phyloP scores from a whole-genome alignment of 2,113 vertebrate genomes.

The Dipodomys ordii region DNA sequence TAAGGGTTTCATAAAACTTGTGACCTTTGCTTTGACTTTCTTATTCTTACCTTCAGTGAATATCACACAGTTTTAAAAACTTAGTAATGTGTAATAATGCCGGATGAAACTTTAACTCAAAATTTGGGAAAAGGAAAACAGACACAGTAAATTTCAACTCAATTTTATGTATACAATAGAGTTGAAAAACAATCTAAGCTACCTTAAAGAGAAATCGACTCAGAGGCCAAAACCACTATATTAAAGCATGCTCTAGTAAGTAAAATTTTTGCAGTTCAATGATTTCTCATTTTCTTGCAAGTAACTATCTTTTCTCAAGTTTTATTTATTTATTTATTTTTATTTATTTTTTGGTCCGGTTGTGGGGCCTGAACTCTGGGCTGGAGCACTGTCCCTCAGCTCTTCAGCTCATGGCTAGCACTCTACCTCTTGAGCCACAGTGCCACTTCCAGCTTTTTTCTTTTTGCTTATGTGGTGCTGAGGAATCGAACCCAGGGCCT shows the following conservation, averaged over 20 bases:
- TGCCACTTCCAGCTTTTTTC: too few species aligned
- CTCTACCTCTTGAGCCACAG: too few species aligned
- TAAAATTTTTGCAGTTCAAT: conserved; percentile 88
- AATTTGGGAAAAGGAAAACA: conserved; percentile 93
- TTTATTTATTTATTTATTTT: too few species aligned
- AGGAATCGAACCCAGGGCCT: too few species aligned
- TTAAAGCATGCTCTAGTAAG: conserved; percentile 99
- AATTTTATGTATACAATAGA: conserved; percentile 98
- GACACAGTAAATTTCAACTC: conserved; percentile 99
- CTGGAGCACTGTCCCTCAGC: too few species aligned
- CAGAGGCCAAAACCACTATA: conserved; percentile 99
- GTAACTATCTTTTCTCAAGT: not conserved
- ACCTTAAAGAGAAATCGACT: conserved; percentile 99
- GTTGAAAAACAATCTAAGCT: conserved; percentile 96
- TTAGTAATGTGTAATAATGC: conserved; percentile 78
- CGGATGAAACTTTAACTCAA: conserved; percentile 91
- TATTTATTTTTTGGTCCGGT: too few species aligned
- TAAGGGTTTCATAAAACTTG: conserved; percentile 83
- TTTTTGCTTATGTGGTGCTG: too few species aligned
- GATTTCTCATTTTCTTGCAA: conserved; percentile 1
- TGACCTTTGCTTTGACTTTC: conserved; percentile 87
- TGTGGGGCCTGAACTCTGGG: too few species aligned
- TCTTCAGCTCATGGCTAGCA: too few species aligned
- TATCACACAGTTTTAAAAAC: conserved; percentile 88
- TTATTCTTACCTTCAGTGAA: conserved; percentile 86